Percentiles rank a stretch among this genome's conserved stretches.
phyloP scores from a whole-genome alignment of 2,888 invertebrate species.

The Lamellibrachia columna region DNA sequence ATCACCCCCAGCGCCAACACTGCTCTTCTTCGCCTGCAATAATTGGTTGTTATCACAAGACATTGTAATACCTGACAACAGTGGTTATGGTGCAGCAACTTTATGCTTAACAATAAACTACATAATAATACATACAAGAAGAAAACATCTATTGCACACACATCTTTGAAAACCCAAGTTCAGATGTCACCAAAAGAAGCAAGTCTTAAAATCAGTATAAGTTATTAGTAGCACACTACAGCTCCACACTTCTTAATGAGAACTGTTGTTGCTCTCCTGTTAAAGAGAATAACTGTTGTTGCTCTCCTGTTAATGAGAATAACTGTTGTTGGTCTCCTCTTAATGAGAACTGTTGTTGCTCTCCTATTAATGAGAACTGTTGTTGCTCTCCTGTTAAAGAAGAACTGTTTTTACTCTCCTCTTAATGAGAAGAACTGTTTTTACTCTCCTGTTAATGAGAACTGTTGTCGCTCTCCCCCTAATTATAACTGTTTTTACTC shows the following conservation, averaged over 20 bases:
- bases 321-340: neutral
- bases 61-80: neutral
- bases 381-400: neutral
- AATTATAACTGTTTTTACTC: neutral
- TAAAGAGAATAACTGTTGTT: neutral
- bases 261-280: neutral
- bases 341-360: neutral
- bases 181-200: too few relatives aligned
- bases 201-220: too few relatives aligned
- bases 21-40: neutral
- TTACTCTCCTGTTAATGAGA: neutral
- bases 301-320: neutral
- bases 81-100: too few relatives aligned
- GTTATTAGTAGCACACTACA: neutral
- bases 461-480: neutral
- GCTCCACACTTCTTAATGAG: too few relatives aligned
- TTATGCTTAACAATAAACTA: too few relatives aligned
- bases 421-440: neutral
- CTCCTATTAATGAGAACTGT: neutral
- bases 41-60: neutral
- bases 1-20: neutral
- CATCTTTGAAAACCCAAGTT: too few relatives aligned
- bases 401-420: neutral
- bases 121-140: too few relatives aligned
- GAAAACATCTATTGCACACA: too few relatives aligned